Evolutionary conservation across 2,113 vertebrate genomes (phyloP), one percentile per base, ranked within the genome.

Genomic region (Ranitomeya imitator): DNA sequence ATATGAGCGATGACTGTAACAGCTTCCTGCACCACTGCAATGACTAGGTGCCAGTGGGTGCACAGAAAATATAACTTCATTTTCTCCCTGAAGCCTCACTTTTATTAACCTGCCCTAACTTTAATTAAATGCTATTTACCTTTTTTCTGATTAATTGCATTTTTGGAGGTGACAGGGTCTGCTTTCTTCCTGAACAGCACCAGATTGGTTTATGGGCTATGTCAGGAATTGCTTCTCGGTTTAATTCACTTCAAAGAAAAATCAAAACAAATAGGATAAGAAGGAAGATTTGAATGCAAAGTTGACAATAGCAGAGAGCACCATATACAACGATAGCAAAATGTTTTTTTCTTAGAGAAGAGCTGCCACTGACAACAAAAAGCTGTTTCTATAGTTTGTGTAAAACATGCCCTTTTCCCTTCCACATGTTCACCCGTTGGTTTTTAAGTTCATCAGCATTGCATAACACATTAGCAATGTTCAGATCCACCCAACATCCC

Each of bases 391-490:
- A 78, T 52, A n/a, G n/a, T 54, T 78, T 54, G 74, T 52, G 26
- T 54, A 19, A 54, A 79, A 79, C 14, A 3, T 13, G 5, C 11
- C 52, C 7, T 85, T 85, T 85, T 16, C 37, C 59, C 23, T 65
- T 87, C 82, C 54, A 61, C 18, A 59, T 31, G 31, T 74, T 83
- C n/a, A 45, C 67, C 57, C 31, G 23, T 51, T 61, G 55, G 14
- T 57, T 87, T 45, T 51, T 23, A 15, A 82, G 79, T 80, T 73
- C 76, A 57, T 2, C 23, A 52, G 31, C 60, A 83, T 82, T 59
- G 26, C 86, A 74, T 83, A 88, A 74, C 37, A 88, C 71, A 76
- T 26, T 57, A 59, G 7, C 15, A 61, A 88, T 63, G 67, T 61
- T 23, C 4, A 45, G n/a, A 82, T 21, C n/a, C 19, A 15, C 65